Conservation (phyloP, 2,888 invertebrate genomes). For the Tholera decimalis region DNA sequence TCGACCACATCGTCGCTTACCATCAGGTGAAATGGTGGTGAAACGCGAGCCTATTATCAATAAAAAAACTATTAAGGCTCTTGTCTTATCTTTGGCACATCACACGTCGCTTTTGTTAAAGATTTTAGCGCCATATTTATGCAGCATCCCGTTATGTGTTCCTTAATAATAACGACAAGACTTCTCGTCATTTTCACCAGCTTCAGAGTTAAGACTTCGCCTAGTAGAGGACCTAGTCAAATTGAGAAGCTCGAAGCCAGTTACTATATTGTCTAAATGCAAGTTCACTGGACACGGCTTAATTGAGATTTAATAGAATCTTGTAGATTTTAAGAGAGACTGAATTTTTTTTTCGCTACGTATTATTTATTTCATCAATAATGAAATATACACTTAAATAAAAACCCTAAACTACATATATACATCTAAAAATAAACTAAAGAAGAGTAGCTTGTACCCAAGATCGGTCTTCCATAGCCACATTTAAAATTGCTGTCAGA, state of each 20-base stretch:
- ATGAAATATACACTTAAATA: too few relatives aligned
- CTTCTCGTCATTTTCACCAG: constrained; percentile 40
- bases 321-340: constrained; percentile 2
- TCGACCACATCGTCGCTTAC: too few relatives aligned
- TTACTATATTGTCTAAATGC: constrained; percentile 28
- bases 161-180: constrained; percentile 48
- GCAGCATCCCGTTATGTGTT: constrained; percentile 43
- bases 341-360: too few relatives aligned
- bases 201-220: constrained; percentile 54
- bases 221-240: constrained; percentile 52
- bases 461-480: too few relatives aligned
- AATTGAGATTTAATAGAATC: neutral
- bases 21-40: too few relatives aligned
- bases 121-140: constrained; percentile 36
- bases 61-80: neutral
- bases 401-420: too few relatives aligned
- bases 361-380: too few relatives aligned
- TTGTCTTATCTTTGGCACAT: constrained; percentile 1
- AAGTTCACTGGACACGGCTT: constrained; percentile 24
- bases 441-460: too few relatives aligned
- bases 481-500: too few relatives aligned
- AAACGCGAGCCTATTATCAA: too few relatives aligned
- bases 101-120: constrained; percentile 12
- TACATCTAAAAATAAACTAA: too few relatives aligned
- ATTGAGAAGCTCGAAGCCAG: constrained; percentile 40